Evolutionary conservation across 2,797 vertebrate species (phyloP), one percentile per base, ranked within the genome.

Genomic region (Platyrinchus mystaceus): DNA sequence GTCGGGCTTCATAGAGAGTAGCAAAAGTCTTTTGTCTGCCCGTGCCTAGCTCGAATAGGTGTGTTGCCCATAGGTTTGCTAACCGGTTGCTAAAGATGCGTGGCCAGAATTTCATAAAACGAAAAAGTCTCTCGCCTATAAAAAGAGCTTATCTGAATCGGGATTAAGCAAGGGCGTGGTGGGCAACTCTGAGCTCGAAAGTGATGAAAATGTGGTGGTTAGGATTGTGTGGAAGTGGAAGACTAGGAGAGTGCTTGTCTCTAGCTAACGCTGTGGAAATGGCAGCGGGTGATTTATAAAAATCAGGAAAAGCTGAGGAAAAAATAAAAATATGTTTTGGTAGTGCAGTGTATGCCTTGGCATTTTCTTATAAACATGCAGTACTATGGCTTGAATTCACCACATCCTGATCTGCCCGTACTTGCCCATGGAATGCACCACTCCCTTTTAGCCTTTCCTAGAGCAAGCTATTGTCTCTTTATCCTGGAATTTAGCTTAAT

Each of bases 1-100:
- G 6, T 5, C 1, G 39, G 0, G 6, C 44, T 28, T 20, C 21
- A 1, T 1, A 7, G 32, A 10, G 1, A 5, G 36, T 1, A 8
- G 37, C 6, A 3, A 19, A 27, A n/a, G 17, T 43, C 4, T 32
- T 30, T 20, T 12, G 4, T 6, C 3, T 1, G 5, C 6, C 8
- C 3, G 0, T 22, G 30, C 52, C 26, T 3, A 4, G 16, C 22
- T 30, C 44, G 12, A 1, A 1, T 7, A 14, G 22, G 4, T 27
- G 1, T 8, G 16, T 17, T 18, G 19, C 20, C 19, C 20, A 1
- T 12, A 27, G 20, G 26, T 13, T 8, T 26, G 41, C 15, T n/a
- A 26, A 2, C 22, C 7, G 17, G 12, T 20, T 21, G 53, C 22
- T 70, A 9, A 46, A 66, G 19, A 14, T 14, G 9, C 4, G 0